Evolutionary conservation across 2,888 invertebrate species (phyloP), one percentile per base, ranked within the genome.

Genomic region (Melanargia galathea): DNA sequence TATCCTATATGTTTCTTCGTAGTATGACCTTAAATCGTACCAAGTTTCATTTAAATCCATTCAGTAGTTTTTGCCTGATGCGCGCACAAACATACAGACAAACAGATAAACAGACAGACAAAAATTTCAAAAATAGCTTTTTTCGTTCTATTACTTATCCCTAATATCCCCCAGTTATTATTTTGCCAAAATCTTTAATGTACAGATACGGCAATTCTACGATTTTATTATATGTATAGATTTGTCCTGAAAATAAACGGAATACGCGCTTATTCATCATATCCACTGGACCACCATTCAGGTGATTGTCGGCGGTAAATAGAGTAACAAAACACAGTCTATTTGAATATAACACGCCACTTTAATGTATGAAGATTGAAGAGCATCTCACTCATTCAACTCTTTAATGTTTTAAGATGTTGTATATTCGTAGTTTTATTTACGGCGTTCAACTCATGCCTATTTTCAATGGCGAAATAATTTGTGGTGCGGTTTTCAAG

Each of bases 401-500:
- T 54, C 45, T 55, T 46, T 58, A 58, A 58, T 46, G 57, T 35
- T 30, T 35, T 4, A 35, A 22, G 46, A 48, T 5, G 33, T 48
- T 58, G n/a, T 33, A 48, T 26, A 57, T 57, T 30, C 33, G 46
- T 35, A 22, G 46, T 35, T 58, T 43, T 58, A 35, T 58, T 45
- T 48, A 26, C 35, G 24, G 11, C 30, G 56, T 18, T 56, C 26
- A 7, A 11, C 7, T 16, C 26, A 7, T 33, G 26, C 18, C 18
- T 8, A 56, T 56, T 56, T 54, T 13, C 16, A 26, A 43, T 56
- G 24, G 45, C 45, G 35, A 35, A 48, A 43, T 48, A 35, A 30
- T 45, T 58, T 46, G 46, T 24, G n/a, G 48, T 22, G 57, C 46
- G 22, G 35, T 58, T 58, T 58, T 58, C 58, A 58, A 58, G 58